These are phyloP conservation scores for Poecilobothrus nobilitatus DNA, from an alignment of 2,888 invertebrate genomes.

Conservation along the genomic window DNA sequence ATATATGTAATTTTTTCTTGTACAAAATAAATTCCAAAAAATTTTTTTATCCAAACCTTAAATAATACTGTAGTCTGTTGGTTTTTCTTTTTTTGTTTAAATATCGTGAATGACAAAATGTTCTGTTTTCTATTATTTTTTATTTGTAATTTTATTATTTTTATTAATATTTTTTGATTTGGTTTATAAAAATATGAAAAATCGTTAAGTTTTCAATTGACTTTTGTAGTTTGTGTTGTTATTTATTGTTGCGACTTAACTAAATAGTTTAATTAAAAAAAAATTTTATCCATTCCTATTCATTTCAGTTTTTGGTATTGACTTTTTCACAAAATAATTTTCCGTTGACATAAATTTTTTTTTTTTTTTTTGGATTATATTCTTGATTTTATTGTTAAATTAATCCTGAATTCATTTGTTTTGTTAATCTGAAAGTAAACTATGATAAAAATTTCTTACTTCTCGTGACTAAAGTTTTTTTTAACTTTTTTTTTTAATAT, in stretches of 20 bases:
- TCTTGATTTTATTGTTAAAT: slow-evolving; percentile 2
- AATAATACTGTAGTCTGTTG: background rate
- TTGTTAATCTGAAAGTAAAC: slow-evolving; percentile 3
- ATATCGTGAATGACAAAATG: background rate
- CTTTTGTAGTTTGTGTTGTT: background rate
- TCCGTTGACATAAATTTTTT: background rate
- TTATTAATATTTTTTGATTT: background rate
- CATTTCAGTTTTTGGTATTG: background rate
- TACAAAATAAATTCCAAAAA: background rate
- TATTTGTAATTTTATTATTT: background rate
- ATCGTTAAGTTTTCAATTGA: background rate
- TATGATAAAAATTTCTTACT: slow-evolving; percentile 6
- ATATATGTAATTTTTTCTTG: background rate
- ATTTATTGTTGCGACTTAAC: background rate
- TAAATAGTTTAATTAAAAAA: background rate
- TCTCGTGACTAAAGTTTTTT: background rate
- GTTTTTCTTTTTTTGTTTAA: background rate
- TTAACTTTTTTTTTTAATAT: background rate
- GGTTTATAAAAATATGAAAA: background rate
- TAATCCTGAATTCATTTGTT: background rate
- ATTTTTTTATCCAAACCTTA: too few relatives aligned
- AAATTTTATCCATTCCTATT: background rate
- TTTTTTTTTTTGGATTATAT: background rate
- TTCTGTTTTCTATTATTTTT: background rate
- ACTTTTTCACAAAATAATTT: background rate